These are phyloP conservation scores for Erebia ligea DNA, from an alignment of 2,888 invertebrate genomes.

Conservation along the genomic window DNA sequence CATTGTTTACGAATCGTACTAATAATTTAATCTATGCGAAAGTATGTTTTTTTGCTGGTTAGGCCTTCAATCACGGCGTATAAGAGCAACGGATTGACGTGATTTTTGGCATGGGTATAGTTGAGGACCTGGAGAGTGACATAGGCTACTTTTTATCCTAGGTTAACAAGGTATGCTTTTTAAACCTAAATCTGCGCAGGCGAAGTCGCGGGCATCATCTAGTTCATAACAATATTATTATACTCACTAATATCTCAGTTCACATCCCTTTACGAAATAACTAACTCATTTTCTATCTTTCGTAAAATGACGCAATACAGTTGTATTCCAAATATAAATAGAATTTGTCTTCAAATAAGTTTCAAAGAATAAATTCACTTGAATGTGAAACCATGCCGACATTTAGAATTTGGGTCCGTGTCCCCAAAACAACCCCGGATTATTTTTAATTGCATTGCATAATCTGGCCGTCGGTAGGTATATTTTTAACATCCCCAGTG, in stretches of 20 bases:
- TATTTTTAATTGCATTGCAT: slow-evolving; percentile 15
- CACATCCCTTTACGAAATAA: neutral
- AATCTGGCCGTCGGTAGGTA: neutral
- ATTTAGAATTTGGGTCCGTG: slow-evolving; percentile 13
- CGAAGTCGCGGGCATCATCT: no score
- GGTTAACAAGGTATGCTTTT: neutral
- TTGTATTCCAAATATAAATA: neutral
- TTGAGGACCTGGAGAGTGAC: neutral
- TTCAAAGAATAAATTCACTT: neutral
- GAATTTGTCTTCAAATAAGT: neutral
- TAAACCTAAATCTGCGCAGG: neutral
- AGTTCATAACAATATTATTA: no score
- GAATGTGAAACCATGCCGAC: neutral
- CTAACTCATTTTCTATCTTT: neutral
- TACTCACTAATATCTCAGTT: no score
- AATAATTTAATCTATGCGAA: neutral
- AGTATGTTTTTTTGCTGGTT: neutral
- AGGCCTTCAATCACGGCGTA: neutral
- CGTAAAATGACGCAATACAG: neutral
- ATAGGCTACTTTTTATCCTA: neutral
- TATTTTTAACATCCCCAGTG: slow-evolving; percentile 11
- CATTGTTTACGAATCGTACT: neutral
- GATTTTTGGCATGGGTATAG: neutral
- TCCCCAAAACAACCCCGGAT: slow-evolving; percentile 11
- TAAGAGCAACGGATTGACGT: neutral